Conservation (phyloP, 2,113 vertebrate genomes). For the Callionymus lyra region DNA sequence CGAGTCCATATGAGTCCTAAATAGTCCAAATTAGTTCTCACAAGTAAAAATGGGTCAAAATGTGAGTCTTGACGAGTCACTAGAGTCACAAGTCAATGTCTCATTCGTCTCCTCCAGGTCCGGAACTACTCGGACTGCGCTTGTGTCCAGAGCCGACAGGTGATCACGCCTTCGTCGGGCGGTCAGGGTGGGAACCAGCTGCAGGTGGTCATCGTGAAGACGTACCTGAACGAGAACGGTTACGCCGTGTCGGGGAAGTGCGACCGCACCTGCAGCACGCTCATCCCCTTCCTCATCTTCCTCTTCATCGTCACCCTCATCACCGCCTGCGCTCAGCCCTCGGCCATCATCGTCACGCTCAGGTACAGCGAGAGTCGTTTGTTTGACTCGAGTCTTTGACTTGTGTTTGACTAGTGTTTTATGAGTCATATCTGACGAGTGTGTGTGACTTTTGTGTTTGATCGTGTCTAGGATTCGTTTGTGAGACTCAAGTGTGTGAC, state of each 20-base stretch:
- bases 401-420: too few species aligned
- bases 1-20: neutral
- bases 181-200: slow-evolving; percentile 83
- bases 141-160: slow-evolving; percentile 94
- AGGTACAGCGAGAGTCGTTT: slow-evolving; percentile 77
- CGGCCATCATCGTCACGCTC: slow-evolving; percentile 97
- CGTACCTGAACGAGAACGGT: slow-evolving; percentile 93
- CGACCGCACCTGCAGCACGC: slow-evolving; percentile 85
- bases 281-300: slow-evolving; percentile 94
- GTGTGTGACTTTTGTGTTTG: neutral
- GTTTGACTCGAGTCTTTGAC: too few species aligned
- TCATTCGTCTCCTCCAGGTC: slow-evolving; percentile 58
- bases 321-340: slow-evolving; percentile 93
- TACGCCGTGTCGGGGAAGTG: slow-evolving; percentile 91
- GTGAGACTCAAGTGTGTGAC: neutral
- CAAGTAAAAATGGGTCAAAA: neutral
- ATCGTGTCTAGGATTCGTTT: neutral
- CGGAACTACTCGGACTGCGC: slow-evolving; percentile 94
- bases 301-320: slow-evolving; percentile 98
- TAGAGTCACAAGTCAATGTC: neutral
- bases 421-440: too few species aligned
- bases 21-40: slow-evolving; percentile 18
- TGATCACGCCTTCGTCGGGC: slow-evolving; percentile 83
- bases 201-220: slow-evolving; percentile 93
- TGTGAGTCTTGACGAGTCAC: neutral